Evolutionary conservation across 2,888 invertebrate genomes (phyloP).

Genomic region (Diarsia dahlii): DNA sequence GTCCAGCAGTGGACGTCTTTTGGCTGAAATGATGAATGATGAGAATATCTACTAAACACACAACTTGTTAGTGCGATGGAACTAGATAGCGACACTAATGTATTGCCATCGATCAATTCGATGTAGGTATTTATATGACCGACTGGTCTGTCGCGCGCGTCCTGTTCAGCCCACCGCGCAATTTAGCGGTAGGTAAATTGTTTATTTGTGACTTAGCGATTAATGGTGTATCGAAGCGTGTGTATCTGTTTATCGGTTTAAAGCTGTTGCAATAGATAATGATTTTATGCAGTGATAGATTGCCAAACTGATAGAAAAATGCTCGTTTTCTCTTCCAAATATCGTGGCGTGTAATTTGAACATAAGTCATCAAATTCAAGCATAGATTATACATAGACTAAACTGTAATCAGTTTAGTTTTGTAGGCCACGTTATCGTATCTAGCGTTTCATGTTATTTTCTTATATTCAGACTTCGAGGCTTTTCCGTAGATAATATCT

Average conservation of each 20-base stretch:
- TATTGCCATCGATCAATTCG: constrained; percentile 66
- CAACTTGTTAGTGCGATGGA: constrained; percentile 54
- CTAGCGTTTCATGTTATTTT: constrained; percentile 2
- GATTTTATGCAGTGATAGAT: not conserved
- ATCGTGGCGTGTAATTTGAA: not conserved
- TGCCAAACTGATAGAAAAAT: not conserved
- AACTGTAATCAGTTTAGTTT: not conserved
- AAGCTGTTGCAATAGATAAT: not conserved
- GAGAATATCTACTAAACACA: constrained; percentile 32
- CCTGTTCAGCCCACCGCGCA: constrained; percentile 45
- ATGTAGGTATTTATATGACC: constrained; percentile 59
- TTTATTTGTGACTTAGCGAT: constrained; percentile 52
- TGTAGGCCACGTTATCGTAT: constrained; percentile 1
- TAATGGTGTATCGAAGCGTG: constrained; percentile 16
- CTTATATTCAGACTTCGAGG: not conserved
- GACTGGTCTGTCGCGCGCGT: constrained; percentile 49
- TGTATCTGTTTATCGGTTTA: constrained; percentile 11
- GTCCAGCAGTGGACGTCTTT: no score
- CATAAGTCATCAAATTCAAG: constrained; percentile 8
- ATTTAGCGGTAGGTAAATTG: constrained; percentile 50
- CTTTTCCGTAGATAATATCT: constrained; percentile 17
- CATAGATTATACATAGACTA: constrained; percentile 11
- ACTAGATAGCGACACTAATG: constrained; percentile 62
- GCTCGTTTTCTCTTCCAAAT: not conserved
- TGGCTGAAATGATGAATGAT: no score